These are phyloP conservation scores for Erebia ligea DNA, from an alignment of 2,888 invertebrate genomes.

Conservation along the genomic window DNA sequence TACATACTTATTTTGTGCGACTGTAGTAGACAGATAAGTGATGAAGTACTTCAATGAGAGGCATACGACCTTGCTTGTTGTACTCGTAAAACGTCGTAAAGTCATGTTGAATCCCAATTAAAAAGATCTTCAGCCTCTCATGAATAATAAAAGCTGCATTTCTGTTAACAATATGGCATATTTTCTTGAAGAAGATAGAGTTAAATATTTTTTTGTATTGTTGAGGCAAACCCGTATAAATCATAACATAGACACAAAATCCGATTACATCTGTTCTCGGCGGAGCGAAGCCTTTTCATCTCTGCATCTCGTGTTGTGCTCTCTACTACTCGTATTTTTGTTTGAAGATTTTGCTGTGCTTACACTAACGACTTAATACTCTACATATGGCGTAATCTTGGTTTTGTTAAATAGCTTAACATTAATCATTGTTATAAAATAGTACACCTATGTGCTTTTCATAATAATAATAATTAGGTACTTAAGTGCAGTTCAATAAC, in stretches of 20 bases:
- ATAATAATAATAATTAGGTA: no score
- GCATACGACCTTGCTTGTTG: background rate
- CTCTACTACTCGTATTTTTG: conserved; percentile 39
- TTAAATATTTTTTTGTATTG: conserved; percentile 30
- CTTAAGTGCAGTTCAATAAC: background rate
- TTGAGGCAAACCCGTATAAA: conserved; percentile 35
- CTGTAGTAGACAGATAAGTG: no score
- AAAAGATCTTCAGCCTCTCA: background rate
- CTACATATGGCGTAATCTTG: conserved; percentile 27
- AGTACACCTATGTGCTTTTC: no score
- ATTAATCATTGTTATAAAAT: background rate
- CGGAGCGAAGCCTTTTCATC: conserved; percentile 43
- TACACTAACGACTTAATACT: conserved; percentile 38
- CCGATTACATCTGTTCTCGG: conserved; percentile 44
- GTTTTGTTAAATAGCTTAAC: background rate
- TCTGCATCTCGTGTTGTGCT: conserved; percentile 40
- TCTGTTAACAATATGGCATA: background rate
- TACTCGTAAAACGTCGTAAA: background rate
- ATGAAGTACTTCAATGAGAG: no score
- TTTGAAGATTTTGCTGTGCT: conserved; percentile 41
- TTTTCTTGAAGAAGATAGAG: conserved; percentile 13
- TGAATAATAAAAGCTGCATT: background rate
- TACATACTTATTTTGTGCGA: no score
- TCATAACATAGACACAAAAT: conserved; percentile 43
- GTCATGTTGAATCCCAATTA: background rate